Percentiles rank a stretch among this genome's conserved stretches.
These are phyloP conservation scores for Xyliphius kryptos DNA, from an alignment of 2,113 vertebrate species.

Conservation along the genomic window DNA sequence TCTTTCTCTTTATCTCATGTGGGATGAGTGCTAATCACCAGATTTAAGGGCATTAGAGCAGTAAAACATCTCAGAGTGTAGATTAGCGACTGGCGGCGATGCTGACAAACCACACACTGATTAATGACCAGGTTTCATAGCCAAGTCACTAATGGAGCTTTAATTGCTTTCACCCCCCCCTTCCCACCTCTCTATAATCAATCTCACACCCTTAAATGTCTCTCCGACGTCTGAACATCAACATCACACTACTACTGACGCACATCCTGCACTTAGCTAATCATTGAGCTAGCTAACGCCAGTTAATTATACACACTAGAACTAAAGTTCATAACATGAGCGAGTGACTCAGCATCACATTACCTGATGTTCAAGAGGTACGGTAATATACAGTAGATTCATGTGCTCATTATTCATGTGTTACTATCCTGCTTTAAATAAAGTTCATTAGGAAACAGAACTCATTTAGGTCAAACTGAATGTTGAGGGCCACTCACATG, in stretches of 20 bases:
- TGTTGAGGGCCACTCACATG: too few relatives aligned
- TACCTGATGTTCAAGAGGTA: neutral
- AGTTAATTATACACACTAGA: neutral
- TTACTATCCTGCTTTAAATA: neutral
- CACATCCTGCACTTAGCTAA: constrained; percentile 9
- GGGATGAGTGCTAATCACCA: neutral
- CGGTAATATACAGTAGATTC: neutral
- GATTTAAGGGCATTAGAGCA: neutral
- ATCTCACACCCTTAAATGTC: constrained; percentile 9
- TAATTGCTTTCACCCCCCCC: constrained; percentile 60
- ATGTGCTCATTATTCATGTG: neutral
- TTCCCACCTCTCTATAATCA: constrained; percentile 10
- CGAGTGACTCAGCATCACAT: neutral
- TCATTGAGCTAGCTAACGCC: neutral
- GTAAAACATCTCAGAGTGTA: neutral
- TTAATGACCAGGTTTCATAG: constrained; percentile 58
- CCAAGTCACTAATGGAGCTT: constrained; percentile 62
- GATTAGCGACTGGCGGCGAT: constrained; percentile 30
- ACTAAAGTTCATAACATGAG: neutral
- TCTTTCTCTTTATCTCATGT: neutral
- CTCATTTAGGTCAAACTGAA: too few relatives aligned
- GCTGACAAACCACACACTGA: constrained; percentile 51
- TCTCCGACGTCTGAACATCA: too few relatives aligned
- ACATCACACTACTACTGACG: constrained; percentile 3
- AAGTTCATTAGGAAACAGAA: neutral